Base-by-base conservation (phyloP, 2,797 vertebrate species). In the Protonibea diacanthus region DNA sequence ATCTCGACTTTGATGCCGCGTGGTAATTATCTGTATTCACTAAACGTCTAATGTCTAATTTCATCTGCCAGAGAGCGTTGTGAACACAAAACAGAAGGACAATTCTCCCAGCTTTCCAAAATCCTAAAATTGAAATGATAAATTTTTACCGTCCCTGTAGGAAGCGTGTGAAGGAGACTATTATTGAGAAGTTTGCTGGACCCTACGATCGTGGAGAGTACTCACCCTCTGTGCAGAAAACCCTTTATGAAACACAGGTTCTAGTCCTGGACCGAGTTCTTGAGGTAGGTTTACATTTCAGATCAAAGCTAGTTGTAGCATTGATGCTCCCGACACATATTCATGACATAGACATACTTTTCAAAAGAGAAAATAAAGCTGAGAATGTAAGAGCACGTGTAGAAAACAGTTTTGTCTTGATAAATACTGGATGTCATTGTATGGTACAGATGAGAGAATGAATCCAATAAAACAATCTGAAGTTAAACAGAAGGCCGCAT, bases 161-260 rank as follows among this genome's bases (percentile, higher is more conserved):
- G 97, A 93, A 93, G 69, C 89, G 86, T 57, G 89, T 97, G 60
- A 96, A 94, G 58, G 95, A 96, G 57, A 94, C 92, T 0, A 92
- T 98, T 40, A 93, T 99, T 13, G 96, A 98, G 91, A 97, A 93
- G 86, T 99, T 99, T 93, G 91, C 97, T 4, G 98, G 98, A 5
- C 97, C 97, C 3, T 97, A 93, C 0, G 94, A 97, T 81, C 86
- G 69, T 40, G 98, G 98, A 23, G 95, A 94, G 88, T 99, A 95
- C 88, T 99, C 98, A 0, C 96, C 97, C 0, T 99, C 97, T 27
- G 96, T 99, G 74, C 98, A 99, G 96, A 99, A 98, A 92, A 98
- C 98, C 11, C 95, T 99, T 67, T 98, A 98, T 79, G 89, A 94
- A 4, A 94, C 97, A 79, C 97, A 99, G 88, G 91, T 96, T 81